These are phyloP conservation scores for Itoplectis maculator DNA, from an alignment of 2,888 invertebrate genomes.

Conservation along the genomic window DNA sequence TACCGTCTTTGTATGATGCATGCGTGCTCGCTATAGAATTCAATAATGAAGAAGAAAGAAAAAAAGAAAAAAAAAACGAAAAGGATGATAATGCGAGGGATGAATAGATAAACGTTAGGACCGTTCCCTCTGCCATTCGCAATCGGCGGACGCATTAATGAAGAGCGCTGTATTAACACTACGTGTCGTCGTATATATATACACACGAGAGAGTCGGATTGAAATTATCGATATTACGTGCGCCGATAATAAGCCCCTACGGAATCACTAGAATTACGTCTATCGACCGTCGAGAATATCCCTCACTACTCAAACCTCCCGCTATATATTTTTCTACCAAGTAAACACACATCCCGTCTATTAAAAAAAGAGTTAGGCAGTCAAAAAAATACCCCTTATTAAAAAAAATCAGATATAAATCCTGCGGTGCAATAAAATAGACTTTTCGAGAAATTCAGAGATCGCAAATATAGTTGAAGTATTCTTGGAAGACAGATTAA, in stretches of 20 bases:
- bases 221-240: conserved; percentile 47
- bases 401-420: neutral
- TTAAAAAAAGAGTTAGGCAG: neutral
- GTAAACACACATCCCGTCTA: neutral
- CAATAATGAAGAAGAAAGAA: conserved; percentile 24
- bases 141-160: conserved; percentile 15
- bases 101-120: conserved; percentile 39
- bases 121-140: conserved; percentile 9
- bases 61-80: neutral
- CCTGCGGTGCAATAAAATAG: neutral
- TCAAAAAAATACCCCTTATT: conserved; percentile 6
- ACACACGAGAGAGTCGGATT: conserved; percentile 14
- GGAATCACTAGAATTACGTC: conserved; percentile 34
- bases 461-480: neutral
- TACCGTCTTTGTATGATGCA: conserved; percentile 13
- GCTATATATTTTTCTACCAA: conserved; percentile 23
- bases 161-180: neutral
- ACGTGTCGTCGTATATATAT: too few species aligned
- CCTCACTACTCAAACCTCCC: neutral
- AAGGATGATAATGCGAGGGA: conserved; percentile 19
- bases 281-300: conserved; percentile 7
- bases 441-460: neutral
- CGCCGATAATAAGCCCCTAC: conserved; percentile 35
- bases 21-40: conserved; percentile 42
- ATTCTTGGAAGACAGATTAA: neutral